Evolutionary conservation across 2,113 vertebrate species (phyloP).

Genomic region (Caretta caretta): DNA sequence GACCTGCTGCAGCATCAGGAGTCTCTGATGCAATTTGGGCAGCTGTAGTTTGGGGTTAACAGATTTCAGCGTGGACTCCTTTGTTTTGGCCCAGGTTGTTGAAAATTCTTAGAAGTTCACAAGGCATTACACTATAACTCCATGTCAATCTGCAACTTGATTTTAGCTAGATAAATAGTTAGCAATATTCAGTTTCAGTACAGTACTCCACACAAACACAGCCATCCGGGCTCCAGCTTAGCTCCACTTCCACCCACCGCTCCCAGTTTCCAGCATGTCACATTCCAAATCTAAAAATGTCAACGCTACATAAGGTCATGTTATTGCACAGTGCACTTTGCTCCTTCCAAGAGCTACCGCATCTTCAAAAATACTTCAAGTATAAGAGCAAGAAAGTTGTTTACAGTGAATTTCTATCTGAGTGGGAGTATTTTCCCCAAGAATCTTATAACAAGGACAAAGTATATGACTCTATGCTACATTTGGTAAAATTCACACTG

Average conservation of each 20-base stretch:
- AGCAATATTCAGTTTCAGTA: constrained; percentile 43
- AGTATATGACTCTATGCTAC: constrained; percentile 2
- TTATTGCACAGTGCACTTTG: constrained; percentile 35
- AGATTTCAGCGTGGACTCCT: constrained; percentile 27
- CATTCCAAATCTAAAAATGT: constrained; percentile 75
- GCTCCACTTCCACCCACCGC: constrained; percentile 67
- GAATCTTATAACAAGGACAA: constrained; percentile 56
- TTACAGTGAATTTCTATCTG: constrained; percentile 57
- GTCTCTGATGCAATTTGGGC: constrained; percentile 65
- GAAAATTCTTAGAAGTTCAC: constrained; percentile 27
- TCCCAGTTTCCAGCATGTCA: constrained; percentile 74
- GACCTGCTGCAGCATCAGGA: constrained; percentile 69
- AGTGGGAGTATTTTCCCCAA: constrained; percentile 66
- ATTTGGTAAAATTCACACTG: not conserved
- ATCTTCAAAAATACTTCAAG: constrained; percentile 63
- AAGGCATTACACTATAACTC: constrained; percentile 60
- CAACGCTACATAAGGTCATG: constrained; percentile 55
- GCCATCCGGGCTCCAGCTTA: constrained; percentile 61
- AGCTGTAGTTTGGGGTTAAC: constrained; percentile 61
- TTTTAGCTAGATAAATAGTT: not conserved
- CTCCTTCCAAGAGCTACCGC: constrained; percentile 60
- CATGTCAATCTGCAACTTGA: not conserved
- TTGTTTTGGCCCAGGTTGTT: constrained; percentile 42
- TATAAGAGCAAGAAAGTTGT: constrained; percentile 52
- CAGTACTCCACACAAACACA: constrained; percentile 63